Base-by-base conservation (phyloP, 2,888 invertebrate genomes). In the Athalia circularis region DNA sequence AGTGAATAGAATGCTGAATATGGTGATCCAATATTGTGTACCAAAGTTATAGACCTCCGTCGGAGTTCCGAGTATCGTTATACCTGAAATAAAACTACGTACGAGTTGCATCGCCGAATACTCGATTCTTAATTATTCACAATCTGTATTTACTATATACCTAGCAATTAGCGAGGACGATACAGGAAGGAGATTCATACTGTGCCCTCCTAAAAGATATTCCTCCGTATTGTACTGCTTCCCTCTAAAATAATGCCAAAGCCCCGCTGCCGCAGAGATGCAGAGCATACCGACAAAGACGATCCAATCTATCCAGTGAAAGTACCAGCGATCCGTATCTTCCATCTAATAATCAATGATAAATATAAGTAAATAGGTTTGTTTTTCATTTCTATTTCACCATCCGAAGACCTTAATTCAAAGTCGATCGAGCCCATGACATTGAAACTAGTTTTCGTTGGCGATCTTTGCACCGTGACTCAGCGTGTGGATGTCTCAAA, bases 1-100 rank as follows among this genome's bases (percentile, higher is more conserved):
- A 88, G 95, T 95, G 7, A 95, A 89, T 70, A 94, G 90, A 80
- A 96, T 94, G 2, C 95, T 93, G 50, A 96, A 88, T 54, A 95
- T 91, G 80, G 96, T 94, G 83, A 95, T 91, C 94, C 95, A 95
- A 90, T 96, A 96, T 87, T 96, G 95, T 0, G 95, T 94, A 48
- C 97, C 97, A 87, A 94, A 96, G 90, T 95, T 95, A 91, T 96
- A 97, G 87, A 96, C 94, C 91, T 97, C 97, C 0, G 96, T 94
- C 6, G 97, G 96, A 4, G 96, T 96, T 50, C 97, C 97, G 83
- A 97, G 91, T 82, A 97, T 95, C 75, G 97, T 97, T 72, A 97
- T 96, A 75, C 97, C 97, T 11, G 97, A 97, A 86, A 97, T 94
- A 88, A 97, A 97, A 88, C 96, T 96, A 43, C 61, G 75, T 6